These are phyloP conservation scores for Euwallacea fornicatus DNA, from an alignment of 1,140 invertebrate species.

Conservation along the genomic window DNA sequence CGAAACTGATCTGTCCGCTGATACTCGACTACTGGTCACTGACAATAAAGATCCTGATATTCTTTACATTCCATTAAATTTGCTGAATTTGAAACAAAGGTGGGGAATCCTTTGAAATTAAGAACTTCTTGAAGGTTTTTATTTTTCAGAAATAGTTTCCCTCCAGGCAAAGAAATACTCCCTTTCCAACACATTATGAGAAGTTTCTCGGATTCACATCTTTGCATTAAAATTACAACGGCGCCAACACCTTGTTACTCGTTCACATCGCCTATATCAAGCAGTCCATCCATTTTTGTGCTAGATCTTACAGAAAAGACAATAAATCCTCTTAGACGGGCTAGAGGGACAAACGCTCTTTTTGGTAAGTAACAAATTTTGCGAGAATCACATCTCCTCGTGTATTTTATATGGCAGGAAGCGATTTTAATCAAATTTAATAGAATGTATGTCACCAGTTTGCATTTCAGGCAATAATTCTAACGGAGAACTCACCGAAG, in stretches of 20 bases:
- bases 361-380: constrained; percentile 40
- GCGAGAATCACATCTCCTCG: too few species aligned
- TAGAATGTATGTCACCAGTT: constrained; percentile 31
- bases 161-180: constrained; percentile 65
- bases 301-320: constrained; percentile 57
- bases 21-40: constrained; percentile 56
- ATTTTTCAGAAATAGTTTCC: constrained; percentile 65
- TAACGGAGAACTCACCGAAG: constrained; percentile 38
- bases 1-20: constrained; percentile 64
- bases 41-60: constrained; percentile 67
- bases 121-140: not conserved
- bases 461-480: constrained; percentile 42
- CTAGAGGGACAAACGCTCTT: constrained; percentile 52
- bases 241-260: constrained; percentile 58
- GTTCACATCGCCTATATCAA: constrained; percentile 60
- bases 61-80: constrained; percentile 68
- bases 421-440: constrained; percentile 9
- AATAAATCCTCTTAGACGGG: constrained; percentile 54
- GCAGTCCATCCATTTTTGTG: constrained; percentile 60
- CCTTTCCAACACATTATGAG: constrained; percentile 72
- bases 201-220: constrained; percentile 72
- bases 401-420: not conserved
- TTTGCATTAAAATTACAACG: constrained; percentile 67
- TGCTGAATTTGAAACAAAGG: constrained; percentile 64
- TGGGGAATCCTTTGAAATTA: constrained; percentile 21